phyloP scores from a whole-genome alignment of 2,113 vertebrate genomes.

The Rostratula benghalensis region DNA sequence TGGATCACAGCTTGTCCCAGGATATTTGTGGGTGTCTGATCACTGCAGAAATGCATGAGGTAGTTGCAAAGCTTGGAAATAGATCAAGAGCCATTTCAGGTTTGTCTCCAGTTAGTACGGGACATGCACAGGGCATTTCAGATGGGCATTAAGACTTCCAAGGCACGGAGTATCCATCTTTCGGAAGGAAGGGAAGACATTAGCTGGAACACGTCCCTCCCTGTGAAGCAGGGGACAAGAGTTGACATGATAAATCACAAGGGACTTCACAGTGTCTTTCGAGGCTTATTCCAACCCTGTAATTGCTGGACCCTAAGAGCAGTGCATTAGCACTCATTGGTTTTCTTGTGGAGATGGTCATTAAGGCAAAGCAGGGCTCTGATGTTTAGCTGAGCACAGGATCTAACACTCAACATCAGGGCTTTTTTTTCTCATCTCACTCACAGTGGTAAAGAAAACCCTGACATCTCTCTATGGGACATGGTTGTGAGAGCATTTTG shows the following conservation, averaged over 20 bases:
- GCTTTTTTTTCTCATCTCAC: background rate
- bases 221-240: background rate
- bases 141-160: background rate
- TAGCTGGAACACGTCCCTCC: background rate
- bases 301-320: background rate
- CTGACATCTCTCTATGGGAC: background rate
- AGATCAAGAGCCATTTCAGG: background rate
- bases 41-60: background rate
- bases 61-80: background rate
- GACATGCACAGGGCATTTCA: background rate
- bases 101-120: background rate
- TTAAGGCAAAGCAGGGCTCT: background rate
- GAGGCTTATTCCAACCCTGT: background rate
- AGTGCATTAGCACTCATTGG: rapidly evolving
- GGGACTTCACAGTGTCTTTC: background rate
- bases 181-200: background rate
- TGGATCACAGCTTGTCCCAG: background rate
- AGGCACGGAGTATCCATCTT: background rate
- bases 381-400: background rate
- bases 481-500: background rate
- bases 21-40: background rate
- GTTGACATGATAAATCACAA: background rate
- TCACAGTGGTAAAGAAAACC: background rate
- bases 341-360: background rate
- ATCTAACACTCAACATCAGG: background rate